These are phyloP conservation scores for Muscidifurax raptorellus DNA, from an alignment of 1,140 invertebrate genomes.

Conservation along the genomic window DNA sequence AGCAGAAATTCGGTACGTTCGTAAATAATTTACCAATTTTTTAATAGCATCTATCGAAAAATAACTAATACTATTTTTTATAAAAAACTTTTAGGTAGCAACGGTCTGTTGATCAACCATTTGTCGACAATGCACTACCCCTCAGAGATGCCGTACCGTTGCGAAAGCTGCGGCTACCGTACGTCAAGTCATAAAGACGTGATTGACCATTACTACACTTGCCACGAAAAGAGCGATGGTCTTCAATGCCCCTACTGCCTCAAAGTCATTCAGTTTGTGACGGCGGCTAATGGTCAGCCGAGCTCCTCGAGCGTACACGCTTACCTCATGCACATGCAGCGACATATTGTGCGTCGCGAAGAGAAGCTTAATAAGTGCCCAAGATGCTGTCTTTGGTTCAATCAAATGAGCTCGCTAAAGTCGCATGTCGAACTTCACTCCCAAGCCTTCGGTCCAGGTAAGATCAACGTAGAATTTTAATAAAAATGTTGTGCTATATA, in stretches of 20 bases:
- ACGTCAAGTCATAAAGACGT: conserved; percentile 84
- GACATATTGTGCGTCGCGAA: conserved; percentile 73
- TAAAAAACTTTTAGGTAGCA: conserved; percentile 57
- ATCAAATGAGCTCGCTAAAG: conserved; percentile 78
- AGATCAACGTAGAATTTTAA: conserved; percentile 29
- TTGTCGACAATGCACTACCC: conserved; percentile 85
- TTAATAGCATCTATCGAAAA: neutral
- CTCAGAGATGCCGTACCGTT: conserved; percentile 87
- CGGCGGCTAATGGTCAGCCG: neutral
- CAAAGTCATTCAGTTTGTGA: conserved; percentile 74
- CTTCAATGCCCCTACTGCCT: conserved; percentile 86
- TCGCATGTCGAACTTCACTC: conserved; percentile 71
- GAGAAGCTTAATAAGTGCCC: conserved; percentile 80
- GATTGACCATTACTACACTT: conserved; percentile 83
- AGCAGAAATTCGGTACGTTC: conserved; percentile 75
- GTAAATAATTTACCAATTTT: conserved; percentile 8
- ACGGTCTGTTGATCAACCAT: conserved; percentile 81
- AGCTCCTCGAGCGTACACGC: conserved; percentile 67
- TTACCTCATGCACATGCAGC: conserved; percentile 72
- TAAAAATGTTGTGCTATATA: neutral
- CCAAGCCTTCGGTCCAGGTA: conserved; percentile 59
- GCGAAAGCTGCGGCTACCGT: conserved; percentile 83
- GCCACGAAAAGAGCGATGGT: conserved; percentile 79
- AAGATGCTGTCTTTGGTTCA: conserved; percentile 83
- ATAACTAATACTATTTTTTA: neutral